Base-by-base conservation (phyloP, 2,797 vertebrate genomes). In the Neosilurus hyrtlii region DNA sequence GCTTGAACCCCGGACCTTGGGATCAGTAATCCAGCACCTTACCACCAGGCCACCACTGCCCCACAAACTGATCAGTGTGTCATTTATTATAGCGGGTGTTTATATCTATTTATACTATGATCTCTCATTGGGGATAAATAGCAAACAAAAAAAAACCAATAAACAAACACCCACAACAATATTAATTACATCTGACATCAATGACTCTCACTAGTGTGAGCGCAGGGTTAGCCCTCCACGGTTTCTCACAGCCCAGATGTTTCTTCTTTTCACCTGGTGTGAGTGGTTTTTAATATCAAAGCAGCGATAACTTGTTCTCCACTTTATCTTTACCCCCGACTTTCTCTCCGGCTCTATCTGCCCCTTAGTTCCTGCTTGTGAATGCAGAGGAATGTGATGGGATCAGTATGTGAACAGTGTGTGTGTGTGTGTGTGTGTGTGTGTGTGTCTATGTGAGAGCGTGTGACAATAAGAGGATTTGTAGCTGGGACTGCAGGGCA, bases 401-500 rank as follows among this genome's bases (percentile, higher is more conserved):
- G 26, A 57, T 74, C 54, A 74, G 26, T 9, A 54, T 54, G 24
- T 57, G 56, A 59, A 14, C 30, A 37, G 10, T 15, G 37, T 54
- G 3, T 54, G 24, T 26, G 67, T 49, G 15, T 67, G 22, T 62
- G 22, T 62, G 59, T 26, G 62, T 68, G 30, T 35, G 35, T 68
- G 30, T 75, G 57, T 61, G 11, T 43, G 30, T 56, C 24, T 74
- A 51, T 75, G 56, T 78, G 35, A 67, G 49, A 56, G 77, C n/a
- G 51, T 37, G 24, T 79, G 62, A 79, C 77, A 79, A 54, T 56
- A 81, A 30, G 51, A 67, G 49, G 62, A 79, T 79, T 79, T 54
- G 77, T 63, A 66, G 77, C 77, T 74, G 9, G 76, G 82, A 83
- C 59, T 79, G 11, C 20, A 79, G 67, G 76, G 26, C 51, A 79